Percentiles rank a stretch among this genome's conserved stretches.
Evolutionary conservation across 1,140 invertebrate species (phyloP).

Genomic region (Nasonia longicornis): DNA sequence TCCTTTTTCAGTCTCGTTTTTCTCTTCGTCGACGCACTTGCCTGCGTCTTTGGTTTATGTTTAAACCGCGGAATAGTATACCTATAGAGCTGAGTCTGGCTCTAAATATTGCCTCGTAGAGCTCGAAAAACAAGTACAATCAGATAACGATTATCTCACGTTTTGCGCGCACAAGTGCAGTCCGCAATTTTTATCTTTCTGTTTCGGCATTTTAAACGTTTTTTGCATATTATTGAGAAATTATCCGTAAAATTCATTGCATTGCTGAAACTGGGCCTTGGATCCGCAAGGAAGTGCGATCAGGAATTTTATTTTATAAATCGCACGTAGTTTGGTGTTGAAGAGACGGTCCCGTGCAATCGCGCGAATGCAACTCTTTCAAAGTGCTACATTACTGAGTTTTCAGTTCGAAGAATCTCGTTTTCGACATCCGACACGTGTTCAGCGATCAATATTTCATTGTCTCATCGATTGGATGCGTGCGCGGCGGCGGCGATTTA

Average conservation of each 20-base stretch:
- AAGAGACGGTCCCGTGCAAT: slow-evolving; percentile 9
- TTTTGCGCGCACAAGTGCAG: background rate
- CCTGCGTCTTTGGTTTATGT: background rate
- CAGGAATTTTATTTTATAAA: slow-evolving; percentile 31
- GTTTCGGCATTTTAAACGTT: no score
- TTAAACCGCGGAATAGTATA: background rate
- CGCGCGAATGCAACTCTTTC: slow-evolving; percentile 12
- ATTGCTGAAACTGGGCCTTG: background rate
- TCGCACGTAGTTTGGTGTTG: background rate
- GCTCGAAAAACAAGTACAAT: background rate
- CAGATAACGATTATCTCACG: background rate
- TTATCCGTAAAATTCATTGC: no score
- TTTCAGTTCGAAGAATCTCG: slow-evolving; percentile 33
- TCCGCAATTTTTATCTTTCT: no score
- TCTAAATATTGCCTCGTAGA: no score
- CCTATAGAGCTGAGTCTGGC: no score
- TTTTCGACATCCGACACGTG: slow-evolving; percentile 40
- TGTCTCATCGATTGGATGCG: slow-evolving; percentile 40
- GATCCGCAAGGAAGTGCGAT: slow-evolving; percentile 4
- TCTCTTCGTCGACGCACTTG: background rate
- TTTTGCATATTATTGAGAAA: no score
- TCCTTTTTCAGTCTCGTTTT: slow-evolving; percentile 4
- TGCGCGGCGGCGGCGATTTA: background rate
- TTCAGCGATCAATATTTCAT: slow-evolving; percentile 37
- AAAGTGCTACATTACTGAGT: slow-evolving; percentile 17